Evolutionary conservation across 2,797 vertebrate species (phyloP).

Genomic region (Mormyrops attenuatus): DNA sequence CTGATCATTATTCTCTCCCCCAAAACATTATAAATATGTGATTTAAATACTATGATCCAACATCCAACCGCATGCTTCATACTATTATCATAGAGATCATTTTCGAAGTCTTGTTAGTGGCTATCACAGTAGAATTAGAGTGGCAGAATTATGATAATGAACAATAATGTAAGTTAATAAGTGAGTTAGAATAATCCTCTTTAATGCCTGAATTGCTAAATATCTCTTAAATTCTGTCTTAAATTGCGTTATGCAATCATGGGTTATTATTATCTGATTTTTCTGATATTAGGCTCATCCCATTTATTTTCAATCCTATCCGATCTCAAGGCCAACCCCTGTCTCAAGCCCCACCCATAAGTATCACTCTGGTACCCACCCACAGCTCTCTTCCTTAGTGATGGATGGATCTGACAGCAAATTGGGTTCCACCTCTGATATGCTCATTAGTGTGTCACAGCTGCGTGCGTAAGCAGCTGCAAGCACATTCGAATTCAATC

Average conservation of each 20-base stretch:
- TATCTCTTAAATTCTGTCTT: not conserved
- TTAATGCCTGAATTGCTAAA: not conserved
- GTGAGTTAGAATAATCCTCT: not conserved
- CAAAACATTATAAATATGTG: not conserved
- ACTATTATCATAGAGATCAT: not conserved
- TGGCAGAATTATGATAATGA: not conserved
- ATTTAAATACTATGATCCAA: not conserved
- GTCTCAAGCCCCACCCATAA: not conserved
- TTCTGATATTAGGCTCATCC: not conserved
- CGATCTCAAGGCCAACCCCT: not conserved
- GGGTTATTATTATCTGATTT: not conserved
- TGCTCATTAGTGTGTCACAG: not conserved
- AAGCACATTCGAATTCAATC: conserved; percentile 24
- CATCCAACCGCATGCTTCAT: not conserved
- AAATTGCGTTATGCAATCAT: not conserved
- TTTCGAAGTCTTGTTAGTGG: not conserved
- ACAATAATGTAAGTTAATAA: not conserved
- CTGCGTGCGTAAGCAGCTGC: not conserved
- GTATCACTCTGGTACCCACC: not conserved
- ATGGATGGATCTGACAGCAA: conserved; percentile 11
- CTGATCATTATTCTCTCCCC: not conserved
- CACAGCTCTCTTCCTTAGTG: not conserved
- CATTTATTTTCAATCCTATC: not conserved
- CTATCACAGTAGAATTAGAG: not conserved
- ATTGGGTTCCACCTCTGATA: not conserved